Evolutionary conservation across 1,140 invertebrate species (phyloP).

Genomic region (Diachasma alloeum): DNA sequence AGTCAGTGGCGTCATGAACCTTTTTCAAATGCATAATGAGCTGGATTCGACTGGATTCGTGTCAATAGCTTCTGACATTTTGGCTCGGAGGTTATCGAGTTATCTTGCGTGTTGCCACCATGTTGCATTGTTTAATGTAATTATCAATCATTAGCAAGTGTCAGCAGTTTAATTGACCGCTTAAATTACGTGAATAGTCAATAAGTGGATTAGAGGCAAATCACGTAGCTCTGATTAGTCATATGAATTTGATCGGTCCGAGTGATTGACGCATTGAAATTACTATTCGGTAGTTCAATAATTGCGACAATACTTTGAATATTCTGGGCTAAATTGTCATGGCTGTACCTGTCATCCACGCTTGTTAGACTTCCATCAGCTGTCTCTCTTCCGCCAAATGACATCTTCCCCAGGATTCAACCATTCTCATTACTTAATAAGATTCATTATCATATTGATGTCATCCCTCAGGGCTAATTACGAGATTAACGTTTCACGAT

Average conservation of each 20-base stretch:
- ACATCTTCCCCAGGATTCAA: conserved; percentile 1
- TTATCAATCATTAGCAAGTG: conserved; percentile 8
- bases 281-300: background rate
- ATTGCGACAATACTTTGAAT: too few species aligned
- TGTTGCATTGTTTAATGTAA: background rate
- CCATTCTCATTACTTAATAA: conserved; percentile 33
- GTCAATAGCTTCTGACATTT: background rate
- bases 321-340: background rate
- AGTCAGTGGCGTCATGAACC: conserved; percentile 12
- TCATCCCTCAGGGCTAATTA: conserved; percentile 1
- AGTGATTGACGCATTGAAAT: background rate
- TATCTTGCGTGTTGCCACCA: background rate
- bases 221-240: background rate
- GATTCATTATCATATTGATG: conserved; percentile 34
- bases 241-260: background rate
- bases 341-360: background rate
- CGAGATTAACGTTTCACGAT: background rate
- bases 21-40: background rate
- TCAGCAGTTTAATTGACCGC: background rate
- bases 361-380: background rate
- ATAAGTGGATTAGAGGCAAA: background rate
- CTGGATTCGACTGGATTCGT: background rate
- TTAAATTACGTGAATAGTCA: background rate
- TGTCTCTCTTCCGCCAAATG: background rate
- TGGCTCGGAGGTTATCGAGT: background rate